Percentiles rank a stretch among this genome's conserved stretches.
These are phyloP conservation scores for Catocala sponsa DNA, from an alignment of 2,888 invertebrate genomes.

Conservation along the genomic window DNA sequence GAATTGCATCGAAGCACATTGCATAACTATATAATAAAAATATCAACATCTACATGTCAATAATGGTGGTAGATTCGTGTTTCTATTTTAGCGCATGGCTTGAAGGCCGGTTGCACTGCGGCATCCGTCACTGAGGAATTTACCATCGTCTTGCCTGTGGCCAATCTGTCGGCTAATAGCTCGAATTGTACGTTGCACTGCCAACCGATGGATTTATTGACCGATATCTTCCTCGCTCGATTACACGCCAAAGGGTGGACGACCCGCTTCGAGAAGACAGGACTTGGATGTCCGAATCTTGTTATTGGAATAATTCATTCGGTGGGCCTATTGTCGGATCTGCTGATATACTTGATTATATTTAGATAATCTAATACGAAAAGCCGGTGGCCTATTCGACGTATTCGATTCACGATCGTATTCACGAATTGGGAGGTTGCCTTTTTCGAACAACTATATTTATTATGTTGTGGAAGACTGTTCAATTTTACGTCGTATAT, in stretches of 20 bases:
- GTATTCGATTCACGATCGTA: conserved; percentile 14
- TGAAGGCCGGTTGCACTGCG: conserved; percentile 50
- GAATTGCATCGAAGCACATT: conserved; percentile 26
- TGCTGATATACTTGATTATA: conserved; percentile 24
- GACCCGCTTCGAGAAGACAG: conserved; percentile 41
- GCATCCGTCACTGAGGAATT: conserved; percentile 65
- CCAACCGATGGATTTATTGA: conserved; percentile 54
- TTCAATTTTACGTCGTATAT: conserved; percentile 39
- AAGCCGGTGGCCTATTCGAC: conserved; percentile 10
- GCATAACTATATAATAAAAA: conserved; percentile 20
- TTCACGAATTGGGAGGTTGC: conserved; percentile 17
- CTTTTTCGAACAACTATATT: conserved; percentile 30
- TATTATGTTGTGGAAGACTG: conserved; percentile 16
- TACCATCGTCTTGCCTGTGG: conserved; percentile 57
- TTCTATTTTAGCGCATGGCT: conserved; percentile 50
- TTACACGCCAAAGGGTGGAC: conserved; percentile 35
- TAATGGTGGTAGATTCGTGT: conserved; percentile 49
- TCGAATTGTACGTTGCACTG: conserved; percentile 42
- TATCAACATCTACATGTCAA: conserved; percentile 28
- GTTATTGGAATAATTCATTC: conserved; percentile 32
- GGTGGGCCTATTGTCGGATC: conserved; percentile 26
- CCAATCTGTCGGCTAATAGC: conserved; percentile 63
- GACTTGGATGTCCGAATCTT: conserved; percentile 34
- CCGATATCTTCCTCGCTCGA: conserved; percentile 43
- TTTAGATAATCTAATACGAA: conserved; percentile 27